These are phyloP conservation scores for Porites divaricata DNA, from an alignment of 92 coral and sea anemone genomes.

Conservation along the genomic window DNA sequence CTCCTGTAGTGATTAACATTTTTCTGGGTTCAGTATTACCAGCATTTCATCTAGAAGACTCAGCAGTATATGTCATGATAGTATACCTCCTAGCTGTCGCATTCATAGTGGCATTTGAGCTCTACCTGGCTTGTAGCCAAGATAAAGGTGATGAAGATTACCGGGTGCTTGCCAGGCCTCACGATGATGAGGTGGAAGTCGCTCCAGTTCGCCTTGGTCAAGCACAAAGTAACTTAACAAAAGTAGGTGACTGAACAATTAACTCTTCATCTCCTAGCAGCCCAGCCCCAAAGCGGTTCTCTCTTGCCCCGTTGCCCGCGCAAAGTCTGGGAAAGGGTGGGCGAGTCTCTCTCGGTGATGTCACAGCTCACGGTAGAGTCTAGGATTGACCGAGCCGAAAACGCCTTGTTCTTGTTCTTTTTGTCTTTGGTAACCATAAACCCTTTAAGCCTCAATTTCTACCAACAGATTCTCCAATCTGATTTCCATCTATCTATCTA, in stretches of 20 bases:
- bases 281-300: no score
- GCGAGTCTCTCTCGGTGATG: no score
- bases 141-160: not conserved
- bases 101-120: constrained; percentile 40
- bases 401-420: no score
- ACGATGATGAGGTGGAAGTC: constrained; percentile 43
- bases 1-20: constrained; percentile 51
- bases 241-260: not conserved
- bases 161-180: constrained; percentile 35
- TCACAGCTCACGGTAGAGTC: no score
- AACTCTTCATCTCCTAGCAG: not conserved
- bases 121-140: constrained; percentile 35
- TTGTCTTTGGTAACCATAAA: no score
- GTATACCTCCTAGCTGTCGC: constrained; percentile 42
- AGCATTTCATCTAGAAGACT: constrained; percentile 38
- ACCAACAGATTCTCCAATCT: no score
- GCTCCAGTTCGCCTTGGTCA: constrained; percentile 2
- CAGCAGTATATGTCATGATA: constrained; percentile 56
- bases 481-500: no score
- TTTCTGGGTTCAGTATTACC: constrained; percentile 55
- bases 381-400: no score
- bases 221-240: not conserved
- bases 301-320: no score
- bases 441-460: no score
- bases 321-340: no score